Conservation (phyloP, 2,113 vertebrate species). For the Alosa alosa region DNA sequence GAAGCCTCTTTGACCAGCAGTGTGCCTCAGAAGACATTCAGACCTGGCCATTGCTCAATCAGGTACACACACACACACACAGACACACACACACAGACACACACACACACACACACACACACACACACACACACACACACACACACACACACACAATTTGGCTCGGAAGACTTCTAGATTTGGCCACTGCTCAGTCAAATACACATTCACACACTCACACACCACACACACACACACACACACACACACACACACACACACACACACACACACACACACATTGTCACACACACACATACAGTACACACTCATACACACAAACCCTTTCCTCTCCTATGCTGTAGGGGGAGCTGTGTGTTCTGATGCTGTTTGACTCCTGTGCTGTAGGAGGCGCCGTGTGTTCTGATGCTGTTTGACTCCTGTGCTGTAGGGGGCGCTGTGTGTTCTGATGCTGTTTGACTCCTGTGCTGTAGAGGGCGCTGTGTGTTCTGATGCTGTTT, state of each 20-base stretch:
- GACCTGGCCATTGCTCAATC: slow-evolving; percentile 90
- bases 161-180: slow-evolving; percentile 86
- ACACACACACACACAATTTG: neutral
- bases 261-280: neutral
- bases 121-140: neutral
- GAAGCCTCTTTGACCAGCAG: slow-evolving; percentile 79
- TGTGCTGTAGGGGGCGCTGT: no score
- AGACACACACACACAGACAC: slow-evolving; percentile 1
- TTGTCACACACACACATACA: neutral
- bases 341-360: slow-evolving; percentile 60
- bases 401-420: slow-evolving; percentile 43
- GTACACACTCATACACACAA: neutral
- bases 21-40: slow-evolving; percentile 92
- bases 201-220: neutral
- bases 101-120: neutral
- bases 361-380: neutral
- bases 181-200: slow-evolving; percentile 95
- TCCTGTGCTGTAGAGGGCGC: slow-evolving; percentile 76
- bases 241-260: neutral
- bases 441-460: neutral
- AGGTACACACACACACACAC: slow-evolving; percentile 68
- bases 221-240: slow-evolving; percentile 1
- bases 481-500: slow-evolving; percentile 70
- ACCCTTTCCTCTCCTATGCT: neutral
- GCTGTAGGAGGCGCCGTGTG: slow-evolving; percentile 65